Base-by-base conservation (phyloP, 1,140 invertebrate species). In the Drosophila paulistorum region DNA sequence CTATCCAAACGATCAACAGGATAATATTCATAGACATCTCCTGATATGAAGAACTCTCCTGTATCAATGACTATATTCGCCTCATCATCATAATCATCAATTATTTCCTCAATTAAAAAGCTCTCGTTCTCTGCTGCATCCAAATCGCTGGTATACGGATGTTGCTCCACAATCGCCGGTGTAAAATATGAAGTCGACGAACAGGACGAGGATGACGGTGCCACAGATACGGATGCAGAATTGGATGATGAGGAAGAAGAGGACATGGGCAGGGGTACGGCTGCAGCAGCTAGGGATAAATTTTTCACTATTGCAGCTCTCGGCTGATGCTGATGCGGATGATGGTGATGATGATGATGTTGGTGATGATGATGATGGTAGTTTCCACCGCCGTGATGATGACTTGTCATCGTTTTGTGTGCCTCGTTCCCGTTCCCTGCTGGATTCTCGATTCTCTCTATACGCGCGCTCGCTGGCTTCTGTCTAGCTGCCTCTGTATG, bases 81-180 rank as follows among this genome's bases (percentile, higher is more conserved):
- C 20, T 90, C 87, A 59, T 90, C 87, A 51, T 87, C 83, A 9
- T 82, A 86, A 39, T 86, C 83, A 42, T 86, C 83, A 26, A 87
- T 89, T 14, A 90, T 90, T 71, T 90, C 89, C 58, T 90, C 89
- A 26, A 90, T 90, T 5, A 90, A 51, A 64, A 90, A 90, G 70
- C 83, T 90, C 26, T 90, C 89, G 26, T 75, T 90, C 42, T 89
- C 70, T 42, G 42, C 76, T 60, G 37, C 61, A 71, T 87, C 83
- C 54, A 90, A 41, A 30, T 87, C 89, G 6, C 68, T 66, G 41
- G 71, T 77, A 26, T 90, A 90, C 2, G 87, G 87, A 70, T 90
- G 81, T 39, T 86, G 76, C 9, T 90, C 86, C 10, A 77, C 75
- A 60, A 77, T 83, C 13, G 76, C 58, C 3, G 65, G 57, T 7